phyloP scores from a whole-genome alignment of 2,113 vertebrate genomes.

The Gadus macrocephalus region DNA sequence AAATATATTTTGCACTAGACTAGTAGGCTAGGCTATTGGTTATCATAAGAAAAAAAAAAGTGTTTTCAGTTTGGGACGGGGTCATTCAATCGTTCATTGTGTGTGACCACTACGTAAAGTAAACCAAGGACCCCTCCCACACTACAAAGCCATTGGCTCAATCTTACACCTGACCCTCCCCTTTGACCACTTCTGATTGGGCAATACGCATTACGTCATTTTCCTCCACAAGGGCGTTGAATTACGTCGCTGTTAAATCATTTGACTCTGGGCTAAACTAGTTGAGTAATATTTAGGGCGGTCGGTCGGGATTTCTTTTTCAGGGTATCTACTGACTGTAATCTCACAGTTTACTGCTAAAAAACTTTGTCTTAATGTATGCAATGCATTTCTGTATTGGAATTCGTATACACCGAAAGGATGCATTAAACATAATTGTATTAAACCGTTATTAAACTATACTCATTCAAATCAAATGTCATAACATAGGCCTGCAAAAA shows the following conservation, averaged over 20 bases:
- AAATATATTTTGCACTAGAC: background rate
- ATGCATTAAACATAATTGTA: background rate
- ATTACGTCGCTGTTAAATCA: constrained; percentile 32
- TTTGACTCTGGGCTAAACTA: constrained; percentile 17
- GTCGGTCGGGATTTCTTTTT: background rate
- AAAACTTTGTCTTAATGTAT: too few species aligned
- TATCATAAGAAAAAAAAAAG: background rate
- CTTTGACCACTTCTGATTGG: constrained; percentile 11
- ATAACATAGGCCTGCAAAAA: too few species aligned
- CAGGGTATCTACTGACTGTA: background rate
- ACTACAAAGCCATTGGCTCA: constrained; percentile 34
- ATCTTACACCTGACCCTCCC: constrained; percentile 11
- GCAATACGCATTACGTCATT: constrained; percentile 32
- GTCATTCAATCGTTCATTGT: background rate
- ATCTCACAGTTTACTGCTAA: too few species aligned
- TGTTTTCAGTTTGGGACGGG: background rate
- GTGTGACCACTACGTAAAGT: background rate
- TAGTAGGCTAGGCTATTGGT: background rate
- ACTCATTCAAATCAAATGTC: too few species aligned
- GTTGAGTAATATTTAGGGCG: background rate
- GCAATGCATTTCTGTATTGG: too few species aligned
- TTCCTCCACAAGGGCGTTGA: constrained; percentile 20
- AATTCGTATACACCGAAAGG: too few species aligned
- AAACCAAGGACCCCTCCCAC: constrained; percentile 15
- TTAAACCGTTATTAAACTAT: background rate